Evolutionary conservation across 2,797 vertebrate species (phyloP), one percentile per base, ranked within the genome.

Genomic region (Limosa lapponica): DNA sequence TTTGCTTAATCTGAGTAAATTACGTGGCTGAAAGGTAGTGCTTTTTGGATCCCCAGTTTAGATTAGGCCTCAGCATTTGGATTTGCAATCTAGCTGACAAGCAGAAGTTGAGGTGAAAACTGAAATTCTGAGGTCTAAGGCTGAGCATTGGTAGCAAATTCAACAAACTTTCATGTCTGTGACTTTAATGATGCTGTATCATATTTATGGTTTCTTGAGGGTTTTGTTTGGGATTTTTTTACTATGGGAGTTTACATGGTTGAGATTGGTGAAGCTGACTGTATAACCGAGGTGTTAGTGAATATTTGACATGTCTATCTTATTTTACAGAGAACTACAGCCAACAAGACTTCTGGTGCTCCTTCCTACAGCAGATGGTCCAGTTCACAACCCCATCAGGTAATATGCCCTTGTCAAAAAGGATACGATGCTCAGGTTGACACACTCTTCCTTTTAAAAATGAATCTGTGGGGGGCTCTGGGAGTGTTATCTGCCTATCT

Each of bases 361-460:
- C 93, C 97, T 97, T 98, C 98, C 94, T 98, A 97, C 94, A 98
- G 98, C 99, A 99, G 99, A 99, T 99, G 99, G 98, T 98, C 98
- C 95, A 97, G 98, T 95, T 98, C 98, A 93, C 98, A 98, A 98
- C 98, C 97, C 48, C 98, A 98, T 98, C 99, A 99, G 99, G 99
- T 99, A 99, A 99, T 52, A 88, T 18, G 83, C 57, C 93, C 87
- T 93, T 96, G 86, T 88, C 73, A 93, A 70, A 95, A 94, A 62
- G 46, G 80, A 83, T 70, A 65, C 11, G 36, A 65, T 79, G 8
- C 48, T 75, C 18, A 19, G 24, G 55, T 23, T 90, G 85, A 81
- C 28, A 44, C 17, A 9, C 37, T 15, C 59, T 91, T 85, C 57
- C 34, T 78, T 85, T 65, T 27, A 16, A 79, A 78, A 93, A 87